A percentile compares a stretch with the other conserved stretches of the same genome.
Evolutionary conservation across 2,113 vertebrate species (phyloP).

Genomic region (Pontoporia blainvillei): DNA sequence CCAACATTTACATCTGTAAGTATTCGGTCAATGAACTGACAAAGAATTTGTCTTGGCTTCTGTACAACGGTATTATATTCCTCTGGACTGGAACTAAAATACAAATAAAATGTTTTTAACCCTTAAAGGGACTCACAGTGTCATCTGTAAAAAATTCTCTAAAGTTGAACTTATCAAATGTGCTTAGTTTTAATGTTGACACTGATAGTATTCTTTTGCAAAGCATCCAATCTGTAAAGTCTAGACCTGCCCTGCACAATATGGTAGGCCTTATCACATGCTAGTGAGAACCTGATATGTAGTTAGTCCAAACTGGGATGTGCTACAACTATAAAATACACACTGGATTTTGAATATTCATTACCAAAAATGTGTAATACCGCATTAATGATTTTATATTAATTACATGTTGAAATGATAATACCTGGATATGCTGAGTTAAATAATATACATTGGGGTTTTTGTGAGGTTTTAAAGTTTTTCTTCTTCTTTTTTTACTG

Average conservation of each 20-base stretch:
- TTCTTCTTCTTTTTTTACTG: neutral
- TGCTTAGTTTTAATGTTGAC: conserved; percentile 6
- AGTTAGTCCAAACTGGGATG: neutral
- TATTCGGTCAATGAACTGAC: conserved; percentile 97
- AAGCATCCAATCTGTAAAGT: neutral
- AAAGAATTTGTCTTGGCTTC: conserved; percentile 96
- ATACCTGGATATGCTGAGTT: neutral
- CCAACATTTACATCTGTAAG: conserved; percentile 96
- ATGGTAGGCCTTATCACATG: neutral
- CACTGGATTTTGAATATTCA: neutral
- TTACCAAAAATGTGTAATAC: neutral
- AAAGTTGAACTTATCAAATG: neutral
- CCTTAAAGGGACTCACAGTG: neutral
- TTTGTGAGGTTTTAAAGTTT: neutral
- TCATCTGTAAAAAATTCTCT: conserved; percentile 14
- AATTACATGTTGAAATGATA: neutral
- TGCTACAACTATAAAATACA: neutral
- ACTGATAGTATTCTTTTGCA: neutral
- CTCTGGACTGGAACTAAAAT: conserved; percentile 87
- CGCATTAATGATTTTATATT: neutral
- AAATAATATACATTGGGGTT: neutral
- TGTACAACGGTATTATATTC: conserved; percentile 91
- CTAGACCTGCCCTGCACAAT: neutral
- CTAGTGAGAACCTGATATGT: neutral
- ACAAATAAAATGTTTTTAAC: conserved; percentile 40